Evolutionary conservation across 2,888 invertebrate species (phyloP).

Genomic region (Ommatoiulus sabulosus): DNA sequence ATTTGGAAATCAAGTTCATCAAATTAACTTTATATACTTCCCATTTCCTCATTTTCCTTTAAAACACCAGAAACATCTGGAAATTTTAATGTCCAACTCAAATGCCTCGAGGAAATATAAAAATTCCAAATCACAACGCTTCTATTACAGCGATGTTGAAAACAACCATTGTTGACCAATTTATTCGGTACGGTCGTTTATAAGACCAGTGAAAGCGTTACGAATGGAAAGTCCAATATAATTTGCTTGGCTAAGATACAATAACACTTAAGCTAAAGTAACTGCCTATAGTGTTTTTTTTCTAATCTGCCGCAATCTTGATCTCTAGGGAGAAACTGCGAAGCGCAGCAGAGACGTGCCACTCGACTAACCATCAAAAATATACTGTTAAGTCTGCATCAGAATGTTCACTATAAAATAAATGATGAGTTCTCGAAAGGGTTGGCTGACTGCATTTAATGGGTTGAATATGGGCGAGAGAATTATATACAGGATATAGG

Average conservation of each 20-base stretch:
- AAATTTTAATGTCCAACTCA: too few relatives aligned
- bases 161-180: background rate
- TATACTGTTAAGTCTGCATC: background rate
- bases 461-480: conserved; percentile 23
- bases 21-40: too few relatives aligned
- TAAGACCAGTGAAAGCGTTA: background rate
- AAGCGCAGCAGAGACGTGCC: background rate
- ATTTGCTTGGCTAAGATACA: background rate
- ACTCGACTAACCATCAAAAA: conserved; percentile 22
- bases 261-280: conserved; percentile 19
- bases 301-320: background rate
- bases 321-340: background rate
- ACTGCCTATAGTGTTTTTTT: background rate
- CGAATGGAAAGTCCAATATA: background rate
- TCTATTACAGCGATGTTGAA: background rate
- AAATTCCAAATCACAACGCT: background rate
- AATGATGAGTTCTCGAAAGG: conserved; percentile 39
- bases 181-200: background rate
- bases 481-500: background rate
- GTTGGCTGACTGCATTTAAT: conserved; percentile 6
- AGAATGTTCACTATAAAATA: conserved; percentile 1
- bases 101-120: too few relatives aligned
- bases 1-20: too few relatives aligned
- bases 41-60: too few relatives aligned
- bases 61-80: too few relatives aligned